Evolutionary conservation across 2,888 invertebrate genomes (phyloP).

Genomic region (Cephonodes hylas): DNA sequence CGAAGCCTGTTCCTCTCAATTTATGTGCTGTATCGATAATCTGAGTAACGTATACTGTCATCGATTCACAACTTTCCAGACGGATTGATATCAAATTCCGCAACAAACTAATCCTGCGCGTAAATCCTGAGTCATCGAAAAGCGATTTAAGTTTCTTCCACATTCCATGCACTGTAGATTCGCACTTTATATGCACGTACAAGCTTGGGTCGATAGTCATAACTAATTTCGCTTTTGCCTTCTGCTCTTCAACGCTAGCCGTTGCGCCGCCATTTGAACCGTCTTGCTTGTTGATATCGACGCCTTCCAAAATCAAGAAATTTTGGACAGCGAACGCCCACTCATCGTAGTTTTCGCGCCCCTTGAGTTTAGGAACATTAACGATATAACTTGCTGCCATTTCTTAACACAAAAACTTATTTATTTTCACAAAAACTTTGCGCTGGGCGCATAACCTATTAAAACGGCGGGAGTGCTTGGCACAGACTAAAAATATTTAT

Average conservation of each 20-base stretch:
- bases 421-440: too few species aligned
- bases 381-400: background rate
- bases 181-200: background rate
- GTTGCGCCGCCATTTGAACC: too few species aligned
- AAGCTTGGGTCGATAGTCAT: background rate
- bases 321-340: slow-evolving; percentile 12
- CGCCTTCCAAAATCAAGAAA: slow-evolving; percentile 9
- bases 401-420: too few species aligned
- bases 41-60: slow-evolving; percentile 9
- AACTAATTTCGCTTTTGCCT: background rate
- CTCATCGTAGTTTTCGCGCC: slow-evolving; percentile 5
- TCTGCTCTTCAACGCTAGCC: background rate
- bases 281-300: background rate
- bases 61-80: slow-evolving; percentile 10
- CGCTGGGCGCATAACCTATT: too few species aligned
- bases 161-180: background rate
- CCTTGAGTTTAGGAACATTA: slow-evolving; percentile 11
- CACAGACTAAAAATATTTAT: too few species aligned
- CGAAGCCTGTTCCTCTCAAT: slow-evolving; percentile 13
- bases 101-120: background rate
- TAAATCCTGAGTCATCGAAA: background rate
- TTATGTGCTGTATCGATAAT: slow-evolving; percentile 12
- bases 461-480: too few species aligned
- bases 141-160: too few species aligned
- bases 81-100: slow-evolving; percentile 6